These are phyloP conservation scores for Limosa lapponica DNA, from an alignment of 2,797 vertebrate genomes.

Conservation along the genomic window DNA sequence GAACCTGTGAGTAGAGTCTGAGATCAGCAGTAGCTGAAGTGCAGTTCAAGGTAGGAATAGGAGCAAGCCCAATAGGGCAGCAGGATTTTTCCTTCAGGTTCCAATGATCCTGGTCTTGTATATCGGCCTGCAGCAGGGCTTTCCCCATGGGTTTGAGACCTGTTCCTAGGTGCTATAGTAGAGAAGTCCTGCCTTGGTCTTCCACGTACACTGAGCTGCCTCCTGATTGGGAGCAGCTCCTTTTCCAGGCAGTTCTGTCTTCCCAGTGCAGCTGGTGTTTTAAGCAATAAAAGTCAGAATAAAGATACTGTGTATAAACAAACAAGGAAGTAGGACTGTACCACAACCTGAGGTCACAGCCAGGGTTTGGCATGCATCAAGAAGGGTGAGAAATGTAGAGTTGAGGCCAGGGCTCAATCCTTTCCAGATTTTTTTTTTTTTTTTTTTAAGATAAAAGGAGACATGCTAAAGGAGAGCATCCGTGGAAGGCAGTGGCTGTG, in stretches of 20 bases:
- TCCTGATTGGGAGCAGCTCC: slow-evolving; percentile 6
- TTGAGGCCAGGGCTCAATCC: not conserved
- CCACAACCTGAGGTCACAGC: not conserved
- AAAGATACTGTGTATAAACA: not conserved
- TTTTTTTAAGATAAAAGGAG: not conserved
- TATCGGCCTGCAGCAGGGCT: not conserved
- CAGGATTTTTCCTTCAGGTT: not conserved
- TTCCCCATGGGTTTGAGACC: not conserved
- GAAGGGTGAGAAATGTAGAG: not conserved
- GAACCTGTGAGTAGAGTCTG: not conserved
- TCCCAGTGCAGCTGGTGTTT: slow-evolving; percentile 35
- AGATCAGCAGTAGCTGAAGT: slow-evolving; percentile 10
- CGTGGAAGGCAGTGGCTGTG: not conserved
- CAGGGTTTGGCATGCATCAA: not conserved
- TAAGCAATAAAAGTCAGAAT: slow-evolving; percentile 71
- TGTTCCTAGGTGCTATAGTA: slow-evolving; percentile 49
- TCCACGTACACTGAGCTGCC: slow-evolving; percentile 34
- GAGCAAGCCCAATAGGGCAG: not conserved
- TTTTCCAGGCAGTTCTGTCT: slow-evolving; percentile 30
- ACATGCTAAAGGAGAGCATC: not conserved
- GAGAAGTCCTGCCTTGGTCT: slow-evolving; percentile 48
- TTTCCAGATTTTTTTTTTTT: not conserved
- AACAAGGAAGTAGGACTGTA: not conserved
- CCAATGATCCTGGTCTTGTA: not conserved
- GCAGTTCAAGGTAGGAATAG: not conserved